A percentile compares a stretch with the other conserved stretches of the same genome.
phyloP scores from a whole-genome alignment of 2,888 invertebrate genomes.

The Drosophila tanythrix region DNA sequence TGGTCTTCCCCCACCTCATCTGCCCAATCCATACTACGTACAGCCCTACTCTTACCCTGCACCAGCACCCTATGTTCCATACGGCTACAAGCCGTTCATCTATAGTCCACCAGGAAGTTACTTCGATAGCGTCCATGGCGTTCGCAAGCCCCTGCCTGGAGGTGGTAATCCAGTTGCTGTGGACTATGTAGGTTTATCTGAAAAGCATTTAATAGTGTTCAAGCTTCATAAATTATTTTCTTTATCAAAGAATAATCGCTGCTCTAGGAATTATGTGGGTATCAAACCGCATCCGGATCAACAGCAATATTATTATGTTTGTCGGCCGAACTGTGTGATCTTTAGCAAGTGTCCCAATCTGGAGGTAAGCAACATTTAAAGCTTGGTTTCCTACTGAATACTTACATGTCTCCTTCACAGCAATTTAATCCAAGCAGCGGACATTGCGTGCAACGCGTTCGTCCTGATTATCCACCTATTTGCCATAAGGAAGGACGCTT shows the following conservation, averaged over 20 bases:
- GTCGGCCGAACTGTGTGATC: slow-evolving; percentile 83
- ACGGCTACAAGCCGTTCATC: slow-evolving; percentile 40
- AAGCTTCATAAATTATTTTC: slow-evolving; percentile 17
- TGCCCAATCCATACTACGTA: slow-evolving; percentile 38
- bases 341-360: slow-evolving; percentile 83
- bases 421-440: slow-evolving; percentile 72
- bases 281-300: slow-evolving; percentile 84
- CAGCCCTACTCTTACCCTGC: slow-evolving; percentile 44
- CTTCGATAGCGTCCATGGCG: slow-evolving; percentile 77
- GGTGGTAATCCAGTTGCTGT: slow-evolving; percentile 83
- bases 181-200: slow-evolving; percentile 76
- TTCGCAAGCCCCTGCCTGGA: slow-evolving; percentile 83
- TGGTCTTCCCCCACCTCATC: slow-evolving; percentile 27
- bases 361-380: slow-evolving; percentile 63
- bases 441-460: slow-evolving; percentile 72
- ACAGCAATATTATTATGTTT: slow-evolving; percentile 85
- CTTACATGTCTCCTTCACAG: slow-evolving; percentile 48
- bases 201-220: slow-evolving; percentile 11
- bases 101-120: slow-evolving; percentile 63
- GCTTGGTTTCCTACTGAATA: neutral
- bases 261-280: slow-evolving; percentile 82
- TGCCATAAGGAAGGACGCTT: slow-evolving; percentile 82
- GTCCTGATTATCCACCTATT: slow-evolving; percentile 64
- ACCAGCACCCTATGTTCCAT: slow-evolving; percentile 32
- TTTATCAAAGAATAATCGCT: slow-evolving; percentile 79